These are phyloP conservation scores for Crotalus horridus DNA, from an alignment of 2,113 vertebrate species.

Conservation along the genomic window DNA sequence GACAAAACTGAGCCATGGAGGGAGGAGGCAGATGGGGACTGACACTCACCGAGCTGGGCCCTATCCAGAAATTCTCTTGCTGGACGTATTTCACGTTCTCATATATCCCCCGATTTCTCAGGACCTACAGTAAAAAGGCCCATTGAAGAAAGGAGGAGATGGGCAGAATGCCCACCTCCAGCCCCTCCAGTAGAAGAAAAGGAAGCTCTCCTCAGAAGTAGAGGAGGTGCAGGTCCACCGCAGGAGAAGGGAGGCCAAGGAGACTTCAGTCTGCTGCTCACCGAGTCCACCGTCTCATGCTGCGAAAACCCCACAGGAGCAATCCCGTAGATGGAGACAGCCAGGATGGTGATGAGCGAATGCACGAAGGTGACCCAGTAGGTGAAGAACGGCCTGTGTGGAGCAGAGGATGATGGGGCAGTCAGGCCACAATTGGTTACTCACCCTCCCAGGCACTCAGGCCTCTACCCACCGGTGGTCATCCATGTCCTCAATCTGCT, in stretches of 20 bases:
- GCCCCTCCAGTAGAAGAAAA: neutral
- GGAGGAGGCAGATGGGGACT: neutral
- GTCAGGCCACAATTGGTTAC: neutral
- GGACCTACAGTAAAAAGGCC: slow-evolving; percentile 74
- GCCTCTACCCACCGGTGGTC: slow-evolving; percentile 82
- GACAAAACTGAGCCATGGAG: neutral
- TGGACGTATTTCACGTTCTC: slow-evolving; percentile 98
- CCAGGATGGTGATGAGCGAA: slow-evolving; percentile 92
- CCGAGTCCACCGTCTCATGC: slow-evolving; percentile 95
- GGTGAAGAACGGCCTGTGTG: slow-evolving; percentile 92
- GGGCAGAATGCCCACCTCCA: neutral
- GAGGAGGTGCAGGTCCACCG: neutral
- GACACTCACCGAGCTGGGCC: slow-evolving; percentile 90
- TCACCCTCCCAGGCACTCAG: neutral
- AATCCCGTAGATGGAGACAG: slow-evolving; percentile 94
- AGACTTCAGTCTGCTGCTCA: slow-evolving; percentile 67
- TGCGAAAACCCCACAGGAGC: slow-evolving; percentile 97
- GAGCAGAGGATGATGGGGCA: neutral
- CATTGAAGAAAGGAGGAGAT: neutral
- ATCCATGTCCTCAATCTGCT: slow-evolving; percentile 98
- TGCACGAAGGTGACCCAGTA: slow-evolving; percentile 99
- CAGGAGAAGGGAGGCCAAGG: too few relatives aligned
- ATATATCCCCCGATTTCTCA: slow-evolving; percentile 96
- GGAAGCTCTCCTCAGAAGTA: neutral
- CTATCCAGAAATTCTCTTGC: slow-evolving; percentile 99